Evolutionary conservation across 2,888 invertebrate species (phyloP).

Genomic region (Anoplius nigerrimus): DNA sequence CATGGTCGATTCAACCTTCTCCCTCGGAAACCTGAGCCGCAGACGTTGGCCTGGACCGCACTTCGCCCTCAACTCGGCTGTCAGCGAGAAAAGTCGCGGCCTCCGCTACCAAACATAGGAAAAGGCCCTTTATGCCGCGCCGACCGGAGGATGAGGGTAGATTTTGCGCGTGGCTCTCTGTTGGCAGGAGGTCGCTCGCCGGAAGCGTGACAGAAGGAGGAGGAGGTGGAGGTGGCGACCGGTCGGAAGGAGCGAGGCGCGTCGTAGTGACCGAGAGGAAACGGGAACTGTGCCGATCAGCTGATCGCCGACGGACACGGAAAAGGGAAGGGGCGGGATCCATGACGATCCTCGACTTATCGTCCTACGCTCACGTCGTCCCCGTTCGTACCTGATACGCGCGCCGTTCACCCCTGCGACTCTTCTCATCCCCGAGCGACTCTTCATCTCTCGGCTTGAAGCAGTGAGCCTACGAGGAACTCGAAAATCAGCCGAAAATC

Average conservation of each 20-base stretch:
- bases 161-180: background rate
- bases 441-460: no score
- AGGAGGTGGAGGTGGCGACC: background rate
- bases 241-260: background rate
- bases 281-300: constrained; percentile 48
- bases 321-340: constrained; percentile 33
- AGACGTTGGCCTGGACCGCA: no score
- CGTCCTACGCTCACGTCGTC: no score
- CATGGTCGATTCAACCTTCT: constrained; percentile 27
- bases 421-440: no score
- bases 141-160: background rate
- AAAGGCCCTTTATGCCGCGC: background rate
- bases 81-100: no score
- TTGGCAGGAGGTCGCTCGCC: background rate
- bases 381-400: background rate
- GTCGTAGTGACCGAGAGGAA: constrained; percentile 18
- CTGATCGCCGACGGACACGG: constrained; percentile 52
- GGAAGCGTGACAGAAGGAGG: background rate
- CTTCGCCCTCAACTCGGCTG: no score
- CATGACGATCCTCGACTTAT: constrained; percentile 3
- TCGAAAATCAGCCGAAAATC: no score
- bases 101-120: no score
- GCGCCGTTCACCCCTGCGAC: no score
- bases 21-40: no score
- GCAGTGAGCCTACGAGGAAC: no score